Base-by-base conservation (phyloP, 2,113 vertebrate species). In the Colinus virginianus region DNA sequence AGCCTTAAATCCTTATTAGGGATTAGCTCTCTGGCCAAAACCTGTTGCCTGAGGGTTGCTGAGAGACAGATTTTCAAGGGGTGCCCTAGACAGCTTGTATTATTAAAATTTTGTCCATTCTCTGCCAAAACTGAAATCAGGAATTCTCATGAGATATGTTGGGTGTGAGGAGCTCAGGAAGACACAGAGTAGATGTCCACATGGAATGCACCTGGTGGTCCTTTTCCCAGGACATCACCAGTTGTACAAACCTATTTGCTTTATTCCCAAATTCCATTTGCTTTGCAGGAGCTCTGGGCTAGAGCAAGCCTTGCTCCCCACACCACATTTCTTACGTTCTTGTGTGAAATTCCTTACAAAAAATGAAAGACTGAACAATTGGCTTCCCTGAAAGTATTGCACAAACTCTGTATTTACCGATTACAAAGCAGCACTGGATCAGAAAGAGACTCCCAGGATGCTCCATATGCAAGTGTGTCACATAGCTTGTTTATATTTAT, bases 11-110 rank as follows among this genome's bases (percentile, higher is more conserved):
- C 70, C n/a, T 22, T 38, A 69, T 69, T 55, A 66, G 40, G 62
- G 61, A 88, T 82, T 78, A 85, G n/a, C 49, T 64, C 10, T 42
- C 61, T 82, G 64, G n/a, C 70, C 75, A 53, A 63, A 80, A 26
- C 26, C 43, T 53, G 15, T 63, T 81, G 22, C 43, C 32, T 69
- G 56, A 77, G 71, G 79, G 22, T 74, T 88, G 28, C 26, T 63
- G 14, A 69, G 14, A 51, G 66, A 32, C 70, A 84, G 69, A 40
- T 85, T 93, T 87, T 68, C 66, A 71, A 72, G 76, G 63, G 63
- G 16, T 63, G 46, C 48, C 48, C 70, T 63, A 63, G 34, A 48
- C 61, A 74, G 38, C 38, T 74, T 34, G 17, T 40, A 40, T 64
- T 43, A 40, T 34, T 34, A 76, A 74, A 30, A 17, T 55, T 67